These are phyloP conservation scores for Girardinichthys multiradiatus DNA, from an alignment of 2,113 vertebrate genomes.

Conservation along the genomic window DNA sequence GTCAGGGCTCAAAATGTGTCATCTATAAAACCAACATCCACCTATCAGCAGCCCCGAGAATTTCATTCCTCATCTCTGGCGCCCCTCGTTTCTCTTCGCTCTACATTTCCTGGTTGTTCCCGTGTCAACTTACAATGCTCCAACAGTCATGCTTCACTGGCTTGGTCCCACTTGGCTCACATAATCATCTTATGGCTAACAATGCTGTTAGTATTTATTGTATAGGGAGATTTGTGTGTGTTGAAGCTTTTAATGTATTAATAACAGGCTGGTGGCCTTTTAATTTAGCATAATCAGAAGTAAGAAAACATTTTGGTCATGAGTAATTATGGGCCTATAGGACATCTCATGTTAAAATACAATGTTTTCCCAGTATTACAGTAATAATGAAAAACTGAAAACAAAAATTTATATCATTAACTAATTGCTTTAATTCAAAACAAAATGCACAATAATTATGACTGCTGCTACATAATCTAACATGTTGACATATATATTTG, in stretches of 20 bases:
- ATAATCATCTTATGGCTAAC: conserved; percentile 64
- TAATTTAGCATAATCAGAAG: not conserved
- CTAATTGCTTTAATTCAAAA: not conserved
- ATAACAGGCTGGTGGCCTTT: not conserved
- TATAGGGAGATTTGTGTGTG: conserved; percentile 32
- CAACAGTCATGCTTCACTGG: conserved; percentile 40
- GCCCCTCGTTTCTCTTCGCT: conserved; percentile 18
- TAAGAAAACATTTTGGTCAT: no score
- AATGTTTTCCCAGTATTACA: not conserved
- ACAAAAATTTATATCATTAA: not conserved
- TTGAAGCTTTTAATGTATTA: conserved; percentile 1
- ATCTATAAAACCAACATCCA: conserved; percentile 1
- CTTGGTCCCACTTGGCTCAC: conserved; percentile 40
- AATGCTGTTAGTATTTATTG: conserved; percentile 58
- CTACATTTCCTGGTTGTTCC: conserved; percentile 21
- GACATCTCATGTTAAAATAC: not conserved
- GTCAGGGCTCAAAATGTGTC: conserved; percentile 21
- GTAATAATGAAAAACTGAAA: not conserved
- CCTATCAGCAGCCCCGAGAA: conserved; percentile 5
- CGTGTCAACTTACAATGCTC: conserved; percentile 35
- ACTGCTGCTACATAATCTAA: no score
- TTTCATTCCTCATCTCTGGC: not conserved
- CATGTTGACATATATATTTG: no score
- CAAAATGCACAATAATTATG: no score
- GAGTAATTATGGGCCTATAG: no score